phyloP scores from a whole-genome alignment of 2,888 invertebrate genomes.

The Drosophila kanekoi region DNA sequence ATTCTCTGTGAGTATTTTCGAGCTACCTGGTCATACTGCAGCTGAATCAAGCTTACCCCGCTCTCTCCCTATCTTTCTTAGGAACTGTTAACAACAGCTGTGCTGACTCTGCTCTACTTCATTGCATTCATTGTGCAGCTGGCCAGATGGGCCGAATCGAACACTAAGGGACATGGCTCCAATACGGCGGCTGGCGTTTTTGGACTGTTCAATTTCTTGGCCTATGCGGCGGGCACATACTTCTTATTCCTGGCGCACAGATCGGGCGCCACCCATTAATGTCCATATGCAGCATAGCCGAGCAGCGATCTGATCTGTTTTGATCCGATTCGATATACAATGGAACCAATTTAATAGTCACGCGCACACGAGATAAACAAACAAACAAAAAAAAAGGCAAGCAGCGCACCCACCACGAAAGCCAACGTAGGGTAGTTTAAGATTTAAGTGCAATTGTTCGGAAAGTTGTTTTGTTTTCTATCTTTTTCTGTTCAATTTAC shows the following conservation, averaged over 20 bases:
- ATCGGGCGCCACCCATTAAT: constrained; percentile 84
- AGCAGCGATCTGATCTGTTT: constrained; percentile 25
- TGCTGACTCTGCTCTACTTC: constrained; percentile 90
- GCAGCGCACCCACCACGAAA: constrained; percentile 35
- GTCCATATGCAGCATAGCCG: constrained; percentile 6
- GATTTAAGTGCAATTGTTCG: constrained; percentile 48
- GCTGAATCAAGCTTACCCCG: not conserved
- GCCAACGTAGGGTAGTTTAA: constrained; percentile 45
- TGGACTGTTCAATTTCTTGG: constrained; percentile 92
- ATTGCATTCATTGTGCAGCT: constrained; percentile 93
- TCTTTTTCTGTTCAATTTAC: constrained; percentile 26
- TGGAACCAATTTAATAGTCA: constrained; percentile 39
- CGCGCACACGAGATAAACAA: constrained; percentile 15
- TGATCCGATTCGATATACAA: constrained; percentile 21
- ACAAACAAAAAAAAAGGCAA: constrained; percentile 6
- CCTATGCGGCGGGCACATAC: constrained; percentile 91
- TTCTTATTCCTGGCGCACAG: constrained; percentile 91
- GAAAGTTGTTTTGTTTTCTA: constrained; percentile 35
- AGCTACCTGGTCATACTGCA: not conserved
- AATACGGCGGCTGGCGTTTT: constrained; percentile 94
- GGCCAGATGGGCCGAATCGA: constrained; percentile 86
- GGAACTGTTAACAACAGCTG: constrained; percentile 92
- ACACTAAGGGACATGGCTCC: constrained; percentile 83
- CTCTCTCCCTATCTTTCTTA: constrained; percentile 80
- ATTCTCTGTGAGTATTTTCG: constrained; percentile 89